Conservation (phyloP, 1,140 invertebrate species). For the Bombus huntii region DNA sequence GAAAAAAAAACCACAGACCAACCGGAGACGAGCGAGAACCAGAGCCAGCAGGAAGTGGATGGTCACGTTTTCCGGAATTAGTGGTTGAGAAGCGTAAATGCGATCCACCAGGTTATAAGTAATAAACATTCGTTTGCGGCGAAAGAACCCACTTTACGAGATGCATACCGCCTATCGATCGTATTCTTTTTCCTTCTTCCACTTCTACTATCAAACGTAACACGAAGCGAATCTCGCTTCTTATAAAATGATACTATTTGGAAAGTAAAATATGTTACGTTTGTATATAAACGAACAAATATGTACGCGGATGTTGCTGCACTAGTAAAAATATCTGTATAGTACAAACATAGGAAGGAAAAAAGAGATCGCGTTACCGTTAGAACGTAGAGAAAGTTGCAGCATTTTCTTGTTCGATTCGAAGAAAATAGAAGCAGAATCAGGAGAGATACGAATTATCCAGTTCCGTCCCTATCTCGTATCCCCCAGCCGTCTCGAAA, state of each 20-base stretch:
- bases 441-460: neutral
- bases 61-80: conserved; percentile 60
- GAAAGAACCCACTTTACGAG: conserved; percentile 35
- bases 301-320: no score
- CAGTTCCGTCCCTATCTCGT: neutral
- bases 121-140: conserved; percentile 41
- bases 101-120: conserved; percentile 22
- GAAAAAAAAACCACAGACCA: neutral
- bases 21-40: conserved; percentile 11
- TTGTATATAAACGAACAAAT: no score
- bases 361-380: neutral
- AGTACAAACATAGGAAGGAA: neutral
- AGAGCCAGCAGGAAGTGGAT: conserved; percentile 28
- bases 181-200: no score
- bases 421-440: neutral
- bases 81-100: conserved; percentile 49
- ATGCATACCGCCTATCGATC: neutral
- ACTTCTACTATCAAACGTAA: no score
- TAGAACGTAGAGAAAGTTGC: neutral
- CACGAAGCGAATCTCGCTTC: no score
- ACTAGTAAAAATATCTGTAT: no score
- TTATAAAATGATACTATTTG: no score
- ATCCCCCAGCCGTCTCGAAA: neutral
- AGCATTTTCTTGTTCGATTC: neutral
- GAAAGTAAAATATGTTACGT: no score